Conservation (phyloP, 2,888 invertebrate genomes). For the Sceliomorpha sp. region DNA sequence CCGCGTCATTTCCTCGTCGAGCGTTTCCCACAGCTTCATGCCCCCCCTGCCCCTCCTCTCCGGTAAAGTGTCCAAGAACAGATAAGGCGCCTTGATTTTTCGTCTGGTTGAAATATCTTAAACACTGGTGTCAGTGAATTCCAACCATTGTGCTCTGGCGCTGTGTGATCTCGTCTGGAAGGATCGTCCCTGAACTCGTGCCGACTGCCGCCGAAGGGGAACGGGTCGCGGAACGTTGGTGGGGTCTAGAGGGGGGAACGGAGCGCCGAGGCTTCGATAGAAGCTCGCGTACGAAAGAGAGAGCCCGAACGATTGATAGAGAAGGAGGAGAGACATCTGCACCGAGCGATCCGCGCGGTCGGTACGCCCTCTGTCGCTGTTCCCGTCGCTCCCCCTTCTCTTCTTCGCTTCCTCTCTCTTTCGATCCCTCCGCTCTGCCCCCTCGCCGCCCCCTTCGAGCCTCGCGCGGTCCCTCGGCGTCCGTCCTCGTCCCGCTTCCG, state of each 20-base stretch:
- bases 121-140: slow-evolving; percentile 6
- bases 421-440: neutral
- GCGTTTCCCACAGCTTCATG: too few relatives aligned
- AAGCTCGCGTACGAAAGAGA: slow-evolving; percentile 36
- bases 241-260: slow-evolving; percentile 31
- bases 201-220: slow-evolving; percentile 62
- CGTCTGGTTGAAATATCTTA: neutral
- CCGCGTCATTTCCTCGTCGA: too few relatives aligned
- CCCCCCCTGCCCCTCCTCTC: too few relatives aligned
- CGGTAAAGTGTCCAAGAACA: neutral
- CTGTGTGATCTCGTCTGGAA: slow-evolving; percentile 62
- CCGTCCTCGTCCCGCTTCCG: slow-evolving; percentile 23
- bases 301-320: slow-evolving; percentile 19
- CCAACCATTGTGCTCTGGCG: slow-evolving; percentile 30
- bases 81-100: neutral
- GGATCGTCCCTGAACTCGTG: slow-evolving; percentile 73
- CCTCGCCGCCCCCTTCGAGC: neutral
- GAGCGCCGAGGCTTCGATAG: slow-evolving; percentile 16
- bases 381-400: too few relatives aligned
- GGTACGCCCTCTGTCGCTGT: slow-evolving; percentile 31
- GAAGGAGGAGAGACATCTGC: neutral
- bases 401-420: slow-evolving; percentile 14
- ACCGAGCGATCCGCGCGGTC: too few relatives aligned
- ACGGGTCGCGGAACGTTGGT: slow-evolving; percentile 63
- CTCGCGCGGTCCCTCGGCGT: slow-evolving; percentile 4